Evolutionary conservation across 2,888 invertebrate genomes (phyloP), one percentile per base, ranked within the genome.

Genomic region (Argynnis bischoffii): DNA sequence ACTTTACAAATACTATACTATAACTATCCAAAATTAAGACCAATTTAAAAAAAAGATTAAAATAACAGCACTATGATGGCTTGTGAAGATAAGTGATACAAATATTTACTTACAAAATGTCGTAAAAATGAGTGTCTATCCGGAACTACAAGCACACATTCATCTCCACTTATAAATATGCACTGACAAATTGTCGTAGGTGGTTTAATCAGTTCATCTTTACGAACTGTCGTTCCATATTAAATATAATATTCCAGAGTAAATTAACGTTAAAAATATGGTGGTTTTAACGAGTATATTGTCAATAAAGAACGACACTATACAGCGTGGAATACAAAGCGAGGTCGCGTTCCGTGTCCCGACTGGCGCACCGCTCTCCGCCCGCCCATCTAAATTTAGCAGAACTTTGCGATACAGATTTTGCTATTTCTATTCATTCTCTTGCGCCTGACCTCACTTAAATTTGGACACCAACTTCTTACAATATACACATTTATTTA

Each of bases 381-480:
- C 82, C 85, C 86, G 83, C 82, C 81, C 82, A 75, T 80, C 89
- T 92, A 92, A 87, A 89, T 91, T 90, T 92, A 92, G 92, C 85
- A 75, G 80, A 87, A 88, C 92, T 90, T 91, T 84, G 92, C 92
- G 90, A 91, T 89, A 88, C 80, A 77, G 81, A 82, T 87, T 87
- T 89, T 90, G 92, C 92, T 92, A 91, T 92, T 92, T 91, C 89
- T 86, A 92, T 88, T 89, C 86, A 88, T 88, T 90, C 87, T 89
- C 83, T 81, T 79, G 80, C 83, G 80, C 79, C 78, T 84, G 82
- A 85, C 82, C 84, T 83, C 85, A 82, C 86, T 82, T 79, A 79
- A 79, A 79, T 85, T 83, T 84, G 84, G 83, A 82, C 83, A 81
- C 80, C 78, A 79, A 77, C 78, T 75, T 74, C 69, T 72, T 64